A percentile compares a stretch with the other conserved stretches of the same genome.
These are phyloP conservation scores for Gorsachius magnificus DNA, from an alignment of 2,797 vertebrate species.

Conservation along the genomic window DNA sequence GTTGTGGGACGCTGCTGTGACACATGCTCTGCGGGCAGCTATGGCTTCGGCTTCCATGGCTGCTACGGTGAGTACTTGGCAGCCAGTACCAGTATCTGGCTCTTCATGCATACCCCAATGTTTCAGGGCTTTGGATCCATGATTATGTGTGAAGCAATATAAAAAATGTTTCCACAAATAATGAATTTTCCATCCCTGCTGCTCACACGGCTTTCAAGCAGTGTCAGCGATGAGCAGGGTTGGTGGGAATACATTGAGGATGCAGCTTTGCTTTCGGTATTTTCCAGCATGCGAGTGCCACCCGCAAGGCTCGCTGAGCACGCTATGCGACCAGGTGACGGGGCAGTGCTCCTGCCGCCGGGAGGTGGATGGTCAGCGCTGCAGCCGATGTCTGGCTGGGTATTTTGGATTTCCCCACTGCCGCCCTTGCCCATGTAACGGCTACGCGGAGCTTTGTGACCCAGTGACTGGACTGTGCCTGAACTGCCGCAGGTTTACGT, in stretches of 20 bases:
- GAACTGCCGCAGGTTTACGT: slow-evolving; percentile 75
- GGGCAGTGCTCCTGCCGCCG: slow-evolving; percentile 84
- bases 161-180: background rate
- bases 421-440: slow-evolving; percentile 80
- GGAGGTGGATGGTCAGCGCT: slow-evolving; percentile 75
- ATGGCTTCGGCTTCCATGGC: slow-evolving; percentile 80
- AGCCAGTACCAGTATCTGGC: background rate
- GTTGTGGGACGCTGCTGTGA: slow-evolving; percentile 87
- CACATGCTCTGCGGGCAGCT: slow-evolving; percentile 81
- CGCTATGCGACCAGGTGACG: slow-evolving; percentile 81
- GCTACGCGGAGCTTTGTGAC: slow-evolving; percentile 79
- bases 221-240: fast-evolving
- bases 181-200: background rate
- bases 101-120: background rate
- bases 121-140: background rate
- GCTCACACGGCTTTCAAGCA: background rate
- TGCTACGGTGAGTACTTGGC: slow-evolving; percentile 78
- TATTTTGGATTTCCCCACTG: slow-evolving; percentile 87
- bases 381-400: slow-evolving; percentile 77
- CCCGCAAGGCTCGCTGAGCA: slow-evolving; percentile 74
- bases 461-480: slow-evolving; percentile 77
- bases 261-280: background rate
- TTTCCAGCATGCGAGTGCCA: slow-evolving; percentile 85
- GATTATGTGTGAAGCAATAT: background rate
- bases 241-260: background rate